These are phyloP conservation scores for Glaucomys volans DNA, from an alignment of 2,113 vertebrate genomes.

Conservation along the genomic window DNA sequence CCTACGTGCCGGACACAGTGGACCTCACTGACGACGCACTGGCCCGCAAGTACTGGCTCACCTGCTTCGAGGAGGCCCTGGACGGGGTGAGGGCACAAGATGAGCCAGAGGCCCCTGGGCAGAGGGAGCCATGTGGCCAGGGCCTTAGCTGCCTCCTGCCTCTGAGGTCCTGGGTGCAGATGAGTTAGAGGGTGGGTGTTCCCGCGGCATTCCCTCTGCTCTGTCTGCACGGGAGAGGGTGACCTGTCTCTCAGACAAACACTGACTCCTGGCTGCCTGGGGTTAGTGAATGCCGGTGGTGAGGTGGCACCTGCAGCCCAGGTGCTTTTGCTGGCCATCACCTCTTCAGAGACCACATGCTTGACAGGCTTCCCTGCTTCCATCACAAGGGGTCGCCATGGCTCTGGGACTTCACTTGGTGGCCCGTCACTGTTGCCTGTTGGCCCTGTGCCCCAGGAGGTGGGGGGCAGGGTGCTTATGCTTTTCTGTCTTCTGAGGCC, in stretches of 20 bases:
- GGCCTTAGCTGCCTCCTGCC: not conserved
- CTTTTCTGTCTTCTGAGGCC: not conserved
- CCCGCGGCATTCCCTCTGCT: too few relatives aligned
- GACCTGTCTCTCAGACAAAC: not conserved
- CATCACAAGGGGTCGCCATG: fast-evolving
- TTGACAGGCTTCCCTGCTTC: too few relatives aligned
- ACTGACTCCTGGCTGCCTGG: fast-evolving
- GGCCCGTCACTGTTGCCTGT: not conserved
- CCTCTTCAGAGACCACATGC: too few relatives aligned
- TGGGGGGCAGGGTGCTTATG: not conserved
- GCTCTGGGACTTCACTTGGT: not conserved
- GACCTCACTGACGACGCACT: conserved; percentile 95
- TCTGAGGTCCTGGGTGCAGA: not conserved
- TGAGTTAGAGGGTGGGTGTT: not conserved
- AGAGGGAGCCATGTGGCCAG: not conserved
- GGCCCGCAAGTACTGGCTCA: conserved; percentile 98
- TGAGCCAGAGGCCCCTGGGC: not conserved
- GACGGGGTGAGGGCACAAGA: conserved; percentile 90
- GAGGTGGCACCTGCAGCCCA: not conserved
- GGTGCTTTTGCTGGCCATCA: fast-evolving
- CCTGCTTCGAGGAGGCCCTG: conserved; percentile 97
- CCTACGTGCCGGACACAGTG: conserved; percentile 97
- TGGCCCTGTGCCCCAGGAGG: not conserved
- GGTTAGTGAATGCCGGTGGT: too few relatives aligned
- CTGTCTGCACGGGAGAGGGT: not conserved